Evolutionary conservation across 2,888 invertebrate species (phyloP).

Genomic region (Acrocyrtus sp.): DNA sequence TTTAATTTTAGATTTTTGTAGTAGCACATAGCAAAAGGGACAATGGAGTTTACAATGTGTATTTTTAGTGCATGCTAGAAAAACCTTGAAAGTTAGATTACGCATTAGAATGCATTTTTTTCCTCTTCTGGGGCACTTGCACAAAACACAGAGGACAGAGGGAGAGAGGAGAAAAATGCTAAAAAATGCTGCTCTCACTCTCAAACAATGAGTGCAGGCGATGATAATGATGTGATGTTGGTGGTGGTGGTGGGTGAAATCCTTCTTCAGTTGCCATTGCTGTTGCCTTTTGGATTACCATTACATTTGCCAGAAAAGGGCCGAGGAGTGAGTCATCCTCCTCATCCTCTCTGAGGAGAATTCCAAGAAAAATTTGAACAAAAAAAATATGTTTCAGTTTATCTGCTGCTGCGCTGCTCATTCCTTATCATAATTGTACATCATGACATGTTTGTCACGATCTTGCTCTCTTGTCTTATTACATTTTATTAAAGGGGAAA

Average conservation of each 20-base stretch:
- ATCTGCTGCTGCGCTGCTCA: neutral
- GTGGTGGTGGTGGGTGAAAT: neutral
- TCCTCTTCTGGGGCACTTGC: no score
- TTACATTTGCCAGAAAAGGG: neutral
- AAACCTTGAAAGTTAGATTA: no score
- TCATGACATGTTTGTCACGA: slow-evolving; percentile 48
- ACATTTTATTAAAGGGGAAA: neutral
- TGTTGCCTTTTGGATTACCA: neutral
- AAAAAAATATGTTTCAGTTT: slow-evolving; percentile 34
- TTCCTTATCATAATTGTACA: slow-evolving; percentile 37
- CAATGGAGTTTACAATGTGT: no score
- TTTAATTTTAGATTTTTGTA: no score
- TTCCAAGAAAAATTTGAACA: slow-evolving; percentile 38
- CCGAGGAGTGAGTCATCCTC: slow-evolving; percentile 30
- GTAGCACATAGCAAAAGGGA: no score
- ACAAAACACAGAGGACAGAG: no score
- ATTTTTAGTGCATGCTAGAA: no score
- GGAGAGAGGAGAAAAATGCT: no score
- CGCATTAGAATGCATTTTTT: no score
- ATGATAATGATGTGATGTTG: no score
- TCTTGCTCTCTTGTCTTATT: slow-evolving; percentile 5
- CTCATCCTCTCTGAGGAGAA: slow-evolving; percentile 10
- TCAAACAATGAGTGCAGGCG: no score
- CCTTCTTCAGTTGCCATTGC: neutral
- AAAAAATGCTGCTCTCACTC: no score